These are phyloP conservation scores for Lasioglossum zephyrum DNA, from an alignment of 2,888 invertebrate genomes.

Conservation along the genomic window DNA sequence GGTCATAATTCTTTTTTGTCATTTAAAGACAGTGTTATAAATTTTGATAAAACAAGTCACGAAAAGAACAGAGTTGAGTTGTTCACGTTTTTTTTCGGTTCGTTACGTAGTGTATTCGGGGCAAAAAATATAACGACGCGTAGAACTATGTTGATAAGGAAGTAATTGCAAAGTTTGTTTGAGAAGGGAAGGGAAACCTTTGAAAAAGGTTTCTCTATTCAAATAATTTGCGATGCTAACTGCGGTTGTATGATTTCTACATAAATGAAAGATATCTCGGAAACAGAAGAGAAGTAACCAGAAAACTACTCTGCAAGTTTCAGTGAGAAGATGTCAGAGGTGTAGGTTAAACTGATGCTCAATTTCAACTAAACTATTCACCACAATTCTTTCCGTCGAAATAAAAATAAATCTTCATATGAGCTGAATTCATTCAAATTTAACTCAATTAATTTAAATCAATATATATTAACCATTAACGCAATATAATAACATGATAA, in stretches of 20 bases:
- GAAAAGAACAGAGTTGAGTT: not conserved
- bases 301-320: not conserved
- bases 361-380: not conserved
- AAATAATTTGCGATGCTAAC: constrained; percentile 28
- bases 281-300: not conserved
- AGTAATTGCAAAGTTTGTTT: not conserved
- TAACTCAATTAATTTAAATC: too few relatives aligned
- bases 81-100: not conserved
- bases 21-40: not conserved
- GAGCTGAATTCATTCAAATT: not conserved
- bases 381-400: not conserved
- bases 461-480: too few relatives aligned
- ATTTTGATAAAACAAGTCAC: not conserved
- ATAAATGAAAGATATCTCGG: not conserved
- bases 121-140: not conserved
- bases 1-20: not conserved
- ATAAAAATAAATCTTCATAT: not conserved
- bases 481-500: too few relatives aligned
- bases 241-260: constrained; percentile 11
- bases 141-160: not conserved
- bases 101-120: not conserved
- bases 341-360: not conserved
- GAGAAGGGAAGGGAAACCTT: not conserved
- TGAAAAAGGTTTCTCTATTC: not conserved
- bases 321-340: not conserved